phyloP scores from a whole-genome alignment of 1,140 invertebrate genomes.

The Ceratina australensis region DNA sequence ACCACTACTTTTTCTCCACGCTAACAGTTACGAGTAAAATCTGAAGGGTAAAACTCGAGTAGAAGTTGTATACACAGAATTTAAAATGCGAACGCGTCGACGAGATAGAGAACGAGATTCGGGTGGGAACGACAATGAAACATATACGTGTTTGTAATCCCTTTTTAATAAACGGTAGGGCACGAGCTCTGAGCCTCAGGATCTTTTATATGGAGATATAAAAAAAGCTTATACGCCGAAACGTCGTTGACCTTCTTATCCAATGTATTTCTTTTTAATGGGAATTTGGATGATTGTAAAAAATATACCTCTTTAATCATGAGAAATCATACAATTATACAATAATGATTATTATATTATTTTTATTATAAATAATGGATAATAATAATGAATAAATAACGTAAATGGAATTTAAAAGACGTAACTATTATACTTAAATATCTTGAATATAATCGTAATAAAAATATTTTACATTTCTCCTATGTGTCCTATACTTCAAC shows the following conservation, averaged over 20 bases:
- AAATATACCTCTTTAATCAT: too few relatives aligned
- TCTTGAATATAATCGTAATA: background rate
- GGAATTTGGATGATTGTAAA: too few relatives aligned
- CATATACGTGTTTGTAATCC: background rate
- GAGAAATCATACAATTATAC: background rate
- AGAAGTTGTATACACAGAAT: slow-evolving; percentile 17
- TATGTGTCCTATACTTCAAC: too few relatives aligned
- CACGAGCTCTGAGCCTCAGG: too few relatives aligned
- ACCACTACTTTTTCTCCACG: slow-evolving; percentile 25
- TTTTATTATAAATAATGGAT: slow-evolving; percentile 16
- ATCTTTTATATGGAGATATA: too few relatives aligned
- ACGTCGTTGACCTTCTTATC: too few relatives aligned
- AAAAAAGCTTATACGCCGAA: too few relatives aligned
- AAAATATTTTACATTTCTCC: too few relatives aligned
- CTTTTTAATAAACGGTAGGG: background rate
- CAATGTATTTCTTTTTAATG: too few relatives aligned
- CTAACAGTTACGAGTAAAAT: slow-evolving; percentile 24
- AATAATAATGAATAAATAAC: slow-evolving; percentile 8
- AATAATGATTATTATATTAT: background rate
- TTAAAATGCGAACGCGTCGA: background rate
- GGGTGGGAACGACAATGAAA: background rate
- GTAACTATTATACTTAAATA: slow-evolving; percentile 12
- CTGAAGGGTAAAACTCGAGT: slow-evolving; percentile 19
- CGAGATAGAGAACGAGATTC: background rate
- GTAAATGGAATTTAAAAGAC: background rate